phyloP scores from a whole-genome alignment of 2,797 vertebrate genomes.

The Argya squamiceps region DNA sequence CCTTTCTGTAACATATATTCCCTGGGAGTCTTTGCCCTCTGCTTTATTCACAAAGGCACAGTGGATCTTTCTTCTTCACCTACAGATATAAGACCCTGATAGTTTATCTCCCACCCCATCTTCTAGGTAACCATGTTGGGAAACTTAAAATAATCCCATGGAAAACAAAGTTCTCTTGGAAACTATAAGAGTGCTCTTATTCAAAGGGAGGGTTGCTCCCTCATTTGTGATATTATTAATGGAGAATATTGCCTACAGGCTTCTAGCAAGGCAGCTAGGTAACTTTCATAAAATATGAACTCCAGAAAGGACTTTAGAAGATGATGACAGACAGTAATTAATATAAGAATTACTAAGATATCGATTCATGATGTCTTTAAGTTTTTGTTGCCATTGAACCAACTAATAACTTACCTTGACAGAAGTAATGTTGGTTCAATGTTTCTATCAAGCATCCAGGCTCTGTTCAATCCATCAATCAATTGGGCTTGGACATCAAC shows the following conservation, averaged over 20 bases:
- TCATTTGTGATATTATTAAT: neutral
- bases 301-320: conserved; percentile 54
- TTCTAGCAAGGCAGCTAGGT: conserved; percentile 22
- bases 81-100: neutral
- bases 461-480: neutral
- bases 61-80: neutral
- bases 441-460: conserved; percentile 10
- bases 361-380: conserved; percentile 56
- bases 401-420: conserved; percentile 48
- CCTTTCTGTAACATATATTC: neutral
- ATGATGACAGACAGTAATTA: conserved; percentile 68
- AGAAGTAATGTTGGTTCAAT: conserved; percentile 37
- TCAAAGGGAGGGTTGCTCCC: neutral
- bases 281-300: conserved; percentile 29
- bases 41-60: neutral
- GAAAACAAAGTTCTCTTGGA: neutral
- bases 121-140: neutral
- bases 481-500: neutral
- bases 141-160: neutral
- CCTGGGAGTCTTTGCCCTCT: neutral
- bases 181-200: neutral
- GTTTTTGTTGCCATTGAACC: conserved; percentile 56
- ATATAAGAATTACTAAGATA: conserved; percentile 70
- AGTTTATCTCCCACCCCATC: neutral
- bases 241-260: neutral